These are phyloP conservation scores for Mustela nigripes DNA, from an alignment of 2,113 vertebrate genomes.

Conservation along the genomic window DNA sequence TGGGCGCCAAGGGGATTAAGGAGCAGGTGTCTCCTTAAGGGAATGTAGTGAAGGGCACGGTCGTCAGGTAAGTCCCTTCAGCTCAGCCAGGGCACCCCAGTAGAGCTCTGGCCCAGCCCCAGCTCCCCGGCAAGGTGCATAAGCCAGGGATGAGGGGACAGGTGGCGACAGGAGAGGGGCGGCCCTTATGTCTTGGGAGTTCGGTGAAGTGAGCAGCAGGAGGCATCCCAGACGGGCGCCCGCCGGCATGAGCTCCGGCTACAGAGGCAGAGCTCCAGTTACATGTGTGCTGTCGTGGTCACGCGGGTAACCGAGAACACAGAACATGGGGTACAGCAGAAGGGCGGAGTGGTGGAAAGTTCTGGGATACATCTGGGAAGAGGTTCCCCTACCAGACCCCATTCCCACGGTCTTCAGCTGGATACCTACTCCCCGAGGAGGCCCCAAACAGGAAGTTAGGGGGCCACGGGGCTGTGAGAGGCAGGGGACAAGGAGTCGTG, in stretches of 20 bases:
- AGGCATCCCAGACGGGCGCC: not conserved
- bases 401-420: not conserved
- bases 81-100: fast-evolving
- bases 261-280: not conserved
- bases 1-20: not conserved
- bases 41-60: not conserved
- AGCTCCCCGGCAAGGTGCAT: not conserved
- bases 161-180: not conserved
- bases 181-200: not conserved
- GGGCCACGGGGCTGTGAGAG: fast-evolving
- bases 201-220: not conserved
- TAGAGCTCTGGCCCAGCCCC: not conserved
- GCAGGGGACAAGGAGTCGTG: fast-evolving
- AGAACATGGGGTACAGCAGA: fast-evolving
- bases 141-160: not conserved
- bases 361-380: not conserved
- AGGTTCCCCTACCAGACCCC: not conserved
- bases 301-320: not conserved
- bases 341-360: not conserved
- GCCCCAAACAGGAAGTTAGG: not conserved
- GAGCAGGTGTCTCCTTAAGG: not conserved
- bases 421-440: fast-evolving
- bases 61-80: not conserved
- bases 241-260: not conserved
- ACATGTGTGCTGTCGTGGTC: not conserved